A percentile compares a stretch with the other conserved stretches of the same genome.
Evolutionary conservation across 2,888 invertebrate species (phyloP).

Genomic region (Stenodema calcarata): DNA sequence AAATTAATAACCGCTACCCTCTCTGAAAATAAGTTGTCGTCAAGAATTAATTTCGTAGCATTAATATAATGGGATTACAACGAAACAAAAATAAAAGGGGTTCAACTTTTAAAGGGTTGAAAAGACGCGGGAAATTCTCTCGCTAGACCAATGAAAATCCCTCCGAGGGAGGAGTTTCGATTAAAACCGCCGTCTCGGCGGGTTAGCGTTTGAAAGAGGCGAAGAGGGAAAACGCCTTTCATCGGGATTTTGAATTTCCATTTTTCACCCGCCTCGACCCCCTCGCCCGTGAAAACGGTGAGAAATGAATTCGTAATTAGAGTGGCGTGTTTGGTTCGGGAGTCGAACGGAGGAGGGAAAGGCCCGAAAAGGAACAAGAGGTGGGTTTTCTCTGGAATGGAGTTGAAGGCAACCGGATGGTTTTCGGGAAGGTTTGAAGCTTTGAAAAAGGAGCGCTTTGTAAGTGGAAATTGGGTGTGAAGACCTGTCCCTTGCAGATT

Average conservation of each 20-base stretch:
- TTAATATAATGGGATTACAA: slow-evolving; percentile 32
- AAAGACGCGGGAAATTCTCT: not conserved
- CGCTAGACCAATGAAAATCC: not conserved
- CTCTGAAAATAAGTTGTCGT: slow-evolving; percentile 11
- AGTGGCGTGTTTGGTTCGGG: slow-evolving; percentile 39
- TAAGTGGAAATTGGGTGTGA: slow-evolving; percentile 54
- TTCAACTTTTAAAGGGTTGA: not conserved
- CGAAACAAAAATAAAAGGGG: slow-evolving; percentile 32
- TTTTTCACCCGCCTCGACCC: slow-evolving; percentile 38
- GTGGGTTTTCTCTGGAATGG: not conserved
- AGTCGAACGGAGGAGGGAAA: not conserved
- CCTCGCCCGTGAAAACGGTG: not conserved
- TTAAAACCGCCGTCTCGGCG: slow-evolving; percentile 34
- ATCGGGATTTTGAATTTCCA: slow-evolving; percentile 50
- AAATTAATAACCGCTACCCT: slow-evolving; percentile 15
- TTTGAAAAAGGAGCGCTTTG: slow-evolving; percentile 48
- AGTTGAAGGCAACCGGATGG: slow-evolving; percentile 41
- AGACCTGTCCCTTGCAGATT: slow-evolving; percentile 53
- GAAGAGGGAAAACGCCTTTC: slow-evolving; percentile 8
- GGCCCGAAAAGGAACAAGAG: slow-evolving; percentile 15
- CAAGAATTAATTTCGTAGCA: slow-evolving; percentile 32
- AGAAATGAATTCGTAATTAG: slow-evolving; percentile 52
- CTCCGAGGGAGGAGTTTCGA: slow-evolving; percentile 30
- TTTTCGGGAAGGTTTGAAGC: slow-evolving; percentile 32
- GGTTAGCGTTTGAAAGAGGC: not conserved